Base-by-base conservation (phyloP, 2,797 vertebrate genomes). In the Peromyscus eremicus region DNA sequence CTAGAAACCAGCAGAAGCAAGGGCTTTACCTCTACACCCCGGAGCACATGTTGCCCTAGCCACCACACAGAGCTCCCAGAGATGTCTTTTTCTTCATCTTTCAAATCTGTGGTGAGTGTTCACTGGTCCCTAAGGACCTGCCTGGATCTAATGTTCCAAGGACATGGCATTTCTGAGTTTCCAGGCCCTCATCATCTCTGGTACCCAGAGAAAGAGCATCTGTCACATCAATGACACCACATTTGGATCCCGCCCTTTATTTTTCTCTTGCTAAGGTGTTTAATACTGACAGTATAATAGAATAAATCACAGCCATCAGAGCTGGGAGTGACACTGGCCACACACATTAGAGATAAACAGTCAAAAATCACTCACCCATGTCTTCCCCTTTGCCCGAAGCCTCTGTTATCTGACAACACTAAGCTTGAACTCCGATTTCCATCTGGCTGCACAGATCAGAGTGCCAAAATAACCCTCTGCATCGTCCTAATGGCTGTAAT, bases 221-320 rank as follows among this genome's bases (percentile, higher is more conserved):
- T 97, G 97, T 97, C 97, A 97, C 84, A 83, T 97, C 83, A 55
- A 23, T 96, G 96, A 96, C 97, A 96, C 92, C 76, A 75, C 84
- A 97, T 95, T 93, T 96, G 92, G 95, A 84, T 91, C 96, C 92
- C 66, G 64, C 92, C 95, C 83, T 97, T 97, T 95, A 94, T 95
- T 97, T 97, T 94, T 96, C 95, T 95, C 82, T 81, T 23, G 95
- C 97, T 94, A 97, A 98, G 98, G 97, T 98, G 98, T 97, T 97
- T 96, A 98, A 97, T 97, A 95, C 97, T 98, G 98, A 98, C 98
- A 97, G 96, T 97, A 94, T 97, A 98, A 98, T 96, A 97, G 97
- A 98, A 98, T 98, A 98, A 98, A 97, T 97, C 98, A 97, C 97
- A 97, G 96, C 95, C 97, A 97, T 97, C 97, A 97, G 95, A 96